Percentiles rank a stretch among this genome's conserved stretches.
phyloP scores from a whole-genome alignment of 1,140 invertebrate genomes.

The Maniola jurtina region DNA sequence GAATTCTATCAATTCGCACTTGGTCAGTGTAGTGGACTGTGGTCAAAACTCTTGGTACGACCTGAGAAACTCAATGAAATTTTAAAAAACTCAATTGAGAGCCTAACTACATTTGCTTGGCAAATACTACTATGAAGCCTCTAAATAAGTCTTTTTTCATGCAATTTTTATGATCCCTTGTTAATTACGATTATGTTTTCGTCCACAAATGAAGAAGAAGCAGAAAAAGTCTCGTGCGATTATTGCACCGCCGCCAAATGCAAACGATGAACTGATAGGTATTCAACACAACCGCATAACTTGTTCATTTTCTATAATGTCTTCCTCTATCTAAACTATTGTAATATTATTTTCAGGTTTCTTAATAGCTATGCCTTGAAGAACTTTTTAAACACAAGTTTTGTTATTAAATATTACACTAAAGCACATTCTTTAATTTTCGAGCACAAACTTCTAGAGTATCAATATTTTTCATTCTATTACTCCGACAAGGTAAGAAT shows the following conservation, averaged over 20 bases:
- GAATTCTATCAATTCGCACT: too few relatives aligned
- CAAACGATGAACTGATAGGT: conserved; percentile 30
- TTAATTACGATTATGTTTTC: background rate
- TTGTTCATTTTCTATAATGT: background rate
- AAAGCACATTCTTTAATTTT: conserved; percentile 37
- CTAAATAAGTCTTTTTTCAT: too few relatives aligned
- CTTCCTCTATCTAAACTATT: background rate
- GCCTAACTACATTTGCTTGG: too few relatives aligned
- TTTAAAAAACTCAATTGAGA: too few relatives aligned
- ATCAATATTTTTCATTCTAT: conserved; percentile 1
- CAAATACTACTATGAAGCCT: too few relatives aligned
- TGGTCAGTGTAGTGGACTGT: too few relatives aligned
- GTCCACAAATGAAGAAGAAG: conserved; percentile 27
- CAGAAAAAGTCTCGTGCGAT: conserved; percentile 15
- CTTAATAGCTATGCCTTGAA: conserved; percentile 51
- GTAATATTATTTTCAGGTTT: conserved; percentile 57
- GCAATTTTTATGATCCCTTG: background rate
- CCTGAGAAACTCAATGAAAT: too few relatives aligned
- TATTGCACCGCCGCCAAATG: conserved; percentile 18
- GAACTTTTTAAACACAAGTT: conserved; percentile 43
- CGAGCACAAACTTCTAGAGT: conserved; percentile 10
- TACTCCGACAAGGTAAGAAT: conserved; percentile 14
- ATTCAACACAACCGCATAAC: background rate
- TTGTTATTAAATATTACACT: conserved; percentile 50
- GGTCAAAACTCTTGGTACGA: too few relatives aligned